Base-by-base conservation (phyloP, 1,140 invertebrate species). In the Diprion similis region DNA sequence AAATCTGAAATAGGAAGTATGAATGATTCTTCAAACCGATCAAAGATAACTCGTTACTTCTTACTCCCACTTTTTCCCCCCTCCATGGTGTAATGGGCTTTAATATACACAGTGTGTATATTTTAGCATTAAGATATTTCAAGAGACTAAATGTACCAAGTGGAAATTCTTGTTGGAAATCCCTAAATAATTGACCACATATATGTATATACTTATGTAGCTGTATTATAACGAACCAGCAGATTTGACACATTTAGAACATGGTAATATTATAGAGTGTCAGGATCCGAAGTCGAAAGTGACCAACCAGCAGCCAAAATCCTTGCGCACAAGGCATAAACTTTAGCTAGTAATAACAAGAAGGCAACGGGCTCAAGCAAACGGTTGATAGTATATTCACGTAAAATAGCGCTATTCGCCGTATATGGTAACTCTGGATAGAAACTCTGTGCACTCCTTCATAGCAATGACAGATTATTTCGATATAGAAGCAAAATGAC, bases 221-320 rank as follows among this genome's bases (percentile, higher is more conserved):
- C 51, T 76, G 78, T 67, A 73, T 73, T 71, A 59, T 71, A 74
- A 75, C 77, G 78, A 83, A 82, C 75, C 71, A 75, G 78, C 65
- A 78, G 78, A 83, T 82, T 80, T 83, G 81, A 83, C 74, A 84
- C 82, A 82, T 83, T 83, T 78, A 80, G 77, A 84, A 84, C 80
- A 79, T 47, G 51, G 47, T 9, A 59, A 15, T 15, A 59, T 59
- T 59, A 59, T 17, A 59, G 11, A 59, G 4, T 59, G 51, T 59
- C 51, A 59, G 51, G 11, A 59, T 15, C n/a, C 51, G n/a, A 59
- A 17, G 51, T 59, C 51, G n/a, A 59, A 59, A 59, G 11, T 59
- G 51, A 59, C 51, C 51, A 59, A 59, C 51, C 51, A 59, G 51
- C n/a, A 17, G 51, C 51, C 6, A 59, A 59, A 59, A 59, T 59